Evolutionary conservation across 2,888 invertebrate species (phyloP).

Genomic region (Leptinotarsa tumamoca): DNA sequence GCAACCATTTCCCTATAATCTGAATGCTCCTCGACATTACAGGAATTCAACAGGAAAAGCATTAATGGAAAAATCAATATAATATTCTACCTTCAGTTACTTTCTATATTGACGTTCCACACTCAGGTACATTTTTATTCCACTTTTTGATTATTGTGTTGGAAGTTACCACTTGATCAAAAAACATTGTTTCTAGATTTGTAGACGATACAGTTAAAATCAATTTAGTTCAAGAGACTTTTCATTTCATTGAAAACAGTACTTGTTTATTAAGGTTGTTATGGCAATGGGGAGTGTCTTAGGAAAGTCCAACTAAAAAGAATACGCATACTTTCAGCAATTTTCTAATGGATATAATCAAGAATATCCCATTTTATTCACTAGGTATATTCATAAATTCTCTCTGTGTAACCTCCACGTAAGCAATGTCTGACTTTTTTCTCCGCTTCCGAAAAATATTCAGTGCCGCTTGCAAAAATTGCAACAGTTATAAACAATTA

Average conservation of each 20-base stretch:
- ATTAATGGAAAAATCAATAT: too few species aligned
- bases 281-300: neutral
- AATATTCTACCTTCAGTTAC: neutral
- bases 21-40: constrained; percentile 64
- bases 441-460: too few species aligned
- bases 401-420: too few species aligned
- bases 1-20: constrained; percentile 69
- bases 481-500: too few species aligned
- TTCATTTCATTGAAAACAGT: neutral
- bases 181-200: neutral
- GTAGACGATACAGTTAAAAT: neutral
- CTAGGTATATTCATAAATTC: too few species aligned
- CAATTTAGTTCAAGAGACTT: neutral
- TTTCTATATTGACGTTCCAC: neutral
- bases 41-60: neutral
- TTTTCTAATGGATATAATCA: too few species aligned
- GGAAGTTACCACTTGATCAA: neutral
- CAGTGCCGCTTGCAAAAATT: too few species aligned
- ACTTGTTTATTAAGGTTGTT: neutral
- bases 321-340: too few species aligned
- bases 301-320: too few species aligned
- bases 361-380: too few species aligned
- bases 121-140: neutral
- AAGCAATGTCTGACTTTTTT: too few species aligned
- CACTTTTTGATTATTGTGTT: neutral